Evolutionary conservation across 2,113 vertebrate species (phyloP), one percentile per base, ranked within the genome.

Genomic region (Synodontis membranacea): DNA sequence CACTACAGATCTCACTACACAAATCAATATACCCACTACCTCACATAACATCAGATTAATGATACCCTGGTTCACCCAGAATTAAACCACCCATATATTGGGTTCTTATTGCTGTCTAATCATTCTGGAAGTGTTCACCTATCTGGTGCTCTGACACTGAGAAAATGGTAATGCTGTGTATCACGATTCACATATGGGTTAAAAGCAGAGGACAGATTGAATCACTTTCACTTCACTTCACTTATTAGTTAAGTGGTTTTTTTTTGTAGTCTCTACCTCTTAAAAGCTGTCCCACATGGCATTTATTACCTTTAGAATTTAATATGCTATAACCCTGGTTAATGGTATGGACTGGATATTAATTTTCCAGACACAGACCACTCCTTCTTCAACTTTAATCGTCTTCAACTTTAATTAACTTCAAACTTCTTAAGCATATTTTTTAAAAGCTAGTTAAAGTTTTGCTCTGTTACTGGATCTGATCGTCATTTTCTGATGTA

Each of bases 241-340:
- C n/a, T n/a, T n/a, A 48, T 84, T 76, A 34, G 12, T 62, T n/a
- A 76, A 62, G 54, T 84, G 39, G n/a, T n/a, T n/a, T n/a, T 56
- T 74, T 72, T 44, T 85, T 46, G 37, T 78, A 75, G 56, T 19
- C 12, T 78, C 44, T 58, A 15, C 25, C 39, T 44, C 21, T 85
- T 78, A 78, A 85, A 85, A 78, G n/a, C 42, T 48, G 39, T 64
- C 31, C 10, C 84, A 78, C 8, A 48, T 83, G 81, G 31, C n/a
- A 78, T 76, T 78, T 39, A 78, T 85, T 76, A 85, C 15, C 83
- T 44, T 17, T 15, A 78, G 42, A 78, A 28, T 64, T 62, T 64
- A 84, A 78, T 75, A 85, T 34, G 42, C 42, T 48, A 85, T 78
- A 85, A 78, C 56, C 28, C 39, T 11, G 9, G 19, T 42, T 74